A percentile compares a stretch with the other conserved stretches of the same genome.
These are phyloP conservation scores for Macroramphosus scolopax DNA, from an alignment of 2,797 vertebrate species.

Conservation along the genomic window DNA sequence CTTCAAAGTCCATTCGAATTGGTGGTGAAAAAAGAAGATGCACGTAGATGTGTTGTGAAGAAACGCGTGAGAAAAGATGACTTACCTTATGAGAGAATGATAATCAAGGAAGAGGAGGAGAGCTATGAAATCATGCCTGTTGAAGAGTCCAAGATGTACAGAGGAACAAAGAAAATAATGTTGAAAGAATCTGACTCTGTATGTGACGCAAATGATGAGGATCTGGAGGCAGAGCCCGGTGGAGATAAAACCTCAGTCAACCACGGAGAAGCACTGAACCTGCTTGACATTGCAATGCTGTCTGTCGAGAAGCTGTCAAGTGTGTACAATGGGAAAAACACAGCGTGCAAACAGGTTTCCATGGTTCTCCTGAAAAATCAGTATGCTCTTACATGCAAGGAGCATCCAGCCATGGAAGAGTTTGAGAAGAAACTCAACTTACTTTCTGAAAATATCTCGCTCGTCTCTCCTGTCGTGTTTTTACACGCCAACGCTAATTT, in stretches of 20 bases:
- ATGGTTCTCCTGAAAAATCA: slow-evolving; percentile 76
- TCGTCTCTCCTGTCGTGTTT: slow-evolving; percentile 69
- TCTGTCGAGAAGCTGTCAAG: slow-evolving; percentile 74
- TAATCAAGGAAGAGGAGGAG: slow-evolving; percentile 49
- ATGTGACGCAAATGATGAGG: slow-evolving; percentile 8
- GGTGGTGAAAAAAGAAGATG: slow-evolving; percentile 23
- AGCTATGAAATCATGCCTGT: slow-evolving; percentile 36
- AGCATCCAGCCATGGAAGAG: slow-evolving; percentile 62
- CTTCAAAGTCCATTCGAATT: slow-evolving; percentile 78
- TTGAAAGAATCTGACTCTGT: slow-evolving; percentile 23
- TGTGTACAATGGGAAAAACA: slow-evolving; percentile 58
- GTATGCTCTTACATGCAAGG: slow-evolving; percentile 67
- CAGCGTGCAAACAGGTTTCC: slow-evolving; percentile 58
- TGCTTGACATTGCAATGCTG: slow-evolving; percentile 76
- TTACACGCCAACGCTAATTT: slow-evolving; percentile 73
- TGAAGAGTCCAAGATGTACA: slow-evolving; percentile 5
- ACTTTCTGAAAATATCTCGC: background rate
- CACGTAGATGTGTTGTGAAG: slow-evolving; percentile 24
- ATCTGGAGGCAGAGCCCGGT: background rate
- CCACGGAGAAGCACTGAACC: slow-evolving; percentile 52
- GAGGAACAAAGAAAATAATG: background rate
- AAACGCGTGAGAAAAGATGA: slow-evolving; percentile 60
- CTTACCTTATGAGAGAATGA: slow-evolving; percentile 25
- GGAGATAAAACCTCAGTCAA: slow-evolving; percentile 6
- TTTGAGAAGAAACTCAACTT: slow-evolving; percentile 63